These are phyloP conservation scores for Polyommatus iphigenia DNA, from an alignment of 2,888 invertebrate species.

Conservation along the genomic window DNA sequence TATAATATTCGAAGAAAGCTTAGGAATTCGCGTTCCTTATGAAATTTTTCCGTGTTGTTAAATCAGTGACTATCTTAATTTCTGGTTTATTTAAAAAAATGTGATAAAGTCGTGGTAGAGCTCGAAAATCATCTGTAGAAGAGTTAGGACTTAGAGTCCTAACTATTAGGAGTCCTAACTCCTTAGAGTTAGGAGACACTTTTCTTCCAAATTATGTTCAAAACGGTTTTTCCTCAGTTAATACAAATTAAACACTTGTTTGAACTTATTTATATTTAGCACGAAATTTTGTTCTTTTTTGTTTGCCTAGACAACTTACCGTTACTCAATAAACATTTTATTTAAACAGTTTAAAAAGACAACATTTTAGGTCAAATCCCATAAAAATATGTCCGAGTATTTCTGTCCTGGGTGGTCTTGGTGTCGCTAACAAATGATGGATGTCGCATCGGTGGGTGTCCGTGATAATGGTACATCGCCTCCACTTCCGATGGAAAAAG, in stretches of 20 bases:
- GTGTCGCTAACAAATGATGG: constrained; percentile 10
- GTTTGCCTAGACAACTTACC: too few species aligned
- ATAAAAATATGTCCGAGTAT: neutral
- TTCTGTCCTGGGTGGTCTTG: constrained; percentile 14
- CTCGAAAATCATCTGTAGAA: too few species aligned
- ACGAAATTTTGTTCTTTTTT: too few species aligned
- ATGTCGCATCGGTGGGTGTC: neutral
- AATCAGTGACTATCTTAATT: neutral
- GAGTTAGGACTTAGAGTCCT: too few species aligned
- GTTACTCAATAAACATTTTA: too few species aligned
- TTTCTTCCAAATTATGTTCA: too few species aligned
- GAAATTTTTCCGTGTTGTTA: neutral
- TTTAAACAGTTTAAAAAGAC: neutral
- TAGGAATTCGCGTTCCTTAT: neutral
- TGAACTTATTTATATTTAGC: too few species aligned
- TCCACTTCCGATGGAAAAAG: constrained; percentile 1
- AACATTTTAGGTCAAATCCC: neutral
- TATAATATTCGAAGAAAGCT: neutral
- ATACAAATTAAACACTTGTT: too few species aligned
- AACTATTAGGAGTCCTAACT: too few species aligned
- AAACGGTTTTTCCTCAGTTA: too few species aligned
- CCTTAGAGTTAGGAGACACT: too few species aligned
- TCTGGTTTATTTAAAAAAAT: neutral
- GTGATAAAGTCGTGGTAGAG: too few species aligned
- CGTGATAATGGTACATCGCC: constrained; percentile 13